Base-by-base conservation (phyloP, 1,140 invertebrate species). In the Bombus terrestris region DNA sequence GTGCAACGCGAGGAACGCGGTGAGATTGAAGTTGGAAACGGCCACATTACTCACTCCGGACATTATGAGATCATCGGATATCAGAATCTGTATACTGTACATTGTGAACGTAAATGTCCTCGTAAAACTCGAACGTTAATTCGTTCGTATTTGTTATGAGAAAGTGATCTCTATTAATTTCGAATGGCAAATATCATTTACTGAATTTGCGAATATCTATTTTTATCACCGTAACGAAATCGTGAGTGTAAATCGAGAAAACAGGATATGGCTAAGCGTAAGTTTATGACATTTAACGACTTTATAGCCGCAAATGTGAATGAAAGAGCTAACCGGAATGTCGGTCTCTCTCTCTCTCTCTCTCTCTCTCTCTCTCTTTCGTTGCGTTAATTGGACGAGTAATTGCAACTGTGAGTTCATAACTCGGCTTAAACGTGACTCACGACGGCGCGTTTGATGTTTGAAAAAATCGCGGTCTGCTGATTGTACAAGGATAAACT, bases 311-410 rank as follows among this genome's bases (percentile, higher is more conserved):
- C 37, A 37, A 69, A n/a, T 18, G 35, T 47, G 75, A 72, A 28
- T 22, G 22, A 32, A 39, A 64, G 53, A 62, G 35, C 37, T 28
- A 81, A 77, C 57, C 77, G 68, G 66, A 86, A 86, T 82, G 66
- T 71, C 28, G 32, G 68, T 41, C 41, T 41, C 10, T 9, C 39
- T 41, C 39, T 39, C 41, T 12, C 41, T 12, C 41, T 13, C 13
- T 47, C 43, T 43, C 74, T 59, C n/a, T 69, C 9, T n/a, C 64
- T 15, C n/a, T 6, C 64, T 22, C 15, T 3, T 5, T 62, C 15
- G 57, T 37, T 47, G 53, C n/a, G 72, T 87, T 87, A 87, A 81
- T 77, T 88, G 59, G 73, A 77, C 73, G 43, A 72, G 72, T 86
- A 86, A 88, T 88, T 53, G 47, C 47, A 53, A 53, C 47, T 53